A percentile compares a stretch with the other conserved stretches of the same genome.
These are phyloP conservation scores for Arbacia lixula DNA, from an alignment of 53 echinoderm and acorn worm species.

Conservation along the genomic window DNA sequence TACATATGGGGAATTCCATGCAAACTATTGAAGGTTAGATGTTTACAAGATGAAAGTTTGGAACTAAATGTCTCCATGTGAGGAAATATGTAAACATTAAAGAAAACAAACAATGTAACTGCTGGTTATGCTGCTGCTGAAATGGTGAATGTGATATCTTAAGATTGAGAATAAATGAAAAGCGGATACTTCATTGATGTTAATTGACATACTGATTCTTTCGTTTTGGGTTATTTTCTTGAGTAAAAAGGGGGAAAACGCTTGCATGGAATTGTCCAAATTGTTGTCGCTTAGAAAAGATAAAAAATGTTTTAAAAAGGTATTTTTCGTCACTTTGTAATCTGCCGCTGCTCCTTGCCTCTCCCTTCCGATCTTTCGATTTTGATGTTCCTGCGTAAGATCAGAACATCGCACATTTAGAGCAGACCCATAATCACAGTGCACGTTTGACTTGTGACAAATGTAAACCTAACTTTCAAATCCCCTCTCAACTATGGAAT, in stretches of 20 bases:
- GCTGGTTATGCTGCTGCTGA: too few relatives aligned
- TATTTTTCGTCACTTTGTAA: conserved; percentile 48
- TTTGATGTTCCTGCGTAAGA: conserved; percentile 44
- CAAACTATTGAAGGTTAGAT: conserved; percentile 28
- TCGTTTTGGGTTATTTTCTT: background rate
- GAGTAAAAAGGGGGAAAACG: too few relatives aligned
- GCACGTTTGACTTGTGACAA: too few relatives aligned
- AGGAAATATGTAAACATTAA: too few relatives aligned
- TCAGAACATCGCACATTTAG: background rate
- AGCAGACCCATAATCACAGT: too few relatives aligned
- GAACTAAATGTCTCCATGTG: too few relatives aligned
- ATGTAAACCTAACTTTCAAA: too few relatives aligned
- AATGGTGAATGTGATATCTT: background rate
- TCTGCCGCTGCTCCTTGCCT: conserved; percentile 40
- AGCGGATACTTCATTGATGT: background rate
- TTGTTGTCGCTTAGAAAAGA: background rate
- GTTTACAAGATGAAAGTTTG: too few relatives aligned
- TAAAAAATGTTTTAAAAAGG: background rate
- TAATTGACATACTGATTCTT: background rate
- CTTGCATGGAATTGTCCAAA: conserved; percentile 62
- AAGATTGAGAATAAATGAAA: background rate
- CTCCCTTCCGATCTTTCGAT: conserved; percentile 54
- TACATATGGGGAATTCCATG: conserved; percentile 56
- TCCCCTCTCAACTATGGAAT: too few relatives aligned
- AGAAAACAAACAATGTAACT: too few relatives aligned